Evolutionary conservation across 2,888 invertebrate species (phyloP).

Genomic region (Acanthosepion pharaonis): DNA sequence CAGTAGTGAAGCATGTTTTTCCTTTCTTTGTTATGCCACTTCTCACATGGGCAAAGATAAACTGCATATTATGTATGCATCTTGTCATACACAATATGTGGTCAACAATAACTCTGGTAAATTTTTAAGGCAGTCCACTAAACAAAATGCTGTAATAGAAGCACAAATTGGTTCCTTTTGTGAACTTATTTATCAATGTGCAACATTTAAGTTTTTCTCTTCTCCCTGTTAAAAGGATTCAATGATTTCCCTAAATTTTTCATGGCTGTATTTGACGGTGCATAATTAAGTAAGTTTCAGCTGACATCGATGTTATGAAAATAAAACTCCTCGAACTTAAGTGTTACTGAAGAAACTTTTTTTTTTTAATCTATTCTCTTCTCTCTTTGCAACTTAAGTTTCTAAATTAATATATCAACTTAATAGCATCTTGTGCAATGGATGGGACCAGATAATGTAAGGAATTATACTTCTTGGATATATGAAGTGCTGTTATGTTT

Average conservation of each 20-base stretch:
- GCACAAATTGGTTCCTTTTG: background rate
- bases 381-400: background rate
- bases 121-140: background rate
- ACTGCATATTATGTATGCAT: background rate
- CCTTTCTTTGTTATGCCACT: background rate
- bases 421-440: background rate
- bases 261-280: constrained; percentile 33
- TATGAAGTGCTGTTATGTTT: background rate
- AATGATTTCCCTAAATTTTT: background rate
- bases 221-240: background rate
- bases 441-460: background rate
- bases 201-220: background rate
- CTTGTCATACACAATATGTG: background rate
- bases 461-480: background rate
- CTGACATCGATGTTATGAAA: constrained; percentile 22
- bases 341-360: constrained; percentile 21
- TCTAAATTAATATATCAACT: background rate
- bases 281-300: constrained; percentile 15
- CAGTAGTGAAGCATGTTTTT: constrained; percentile 2
- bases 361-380: background rate
- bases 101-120: background rate
- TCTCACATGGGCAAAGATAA: background rate
- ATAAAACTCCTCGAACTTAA: constrained; percentile 21
- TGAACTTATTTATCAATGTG: background rate
- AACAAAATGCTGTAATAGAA: background rate